Evolutionary conservation across 2,113 vertebrate genomes (phyloP), one percentile per base, ranked within the genome.

Genomic region (Marmota monax): DNA sequence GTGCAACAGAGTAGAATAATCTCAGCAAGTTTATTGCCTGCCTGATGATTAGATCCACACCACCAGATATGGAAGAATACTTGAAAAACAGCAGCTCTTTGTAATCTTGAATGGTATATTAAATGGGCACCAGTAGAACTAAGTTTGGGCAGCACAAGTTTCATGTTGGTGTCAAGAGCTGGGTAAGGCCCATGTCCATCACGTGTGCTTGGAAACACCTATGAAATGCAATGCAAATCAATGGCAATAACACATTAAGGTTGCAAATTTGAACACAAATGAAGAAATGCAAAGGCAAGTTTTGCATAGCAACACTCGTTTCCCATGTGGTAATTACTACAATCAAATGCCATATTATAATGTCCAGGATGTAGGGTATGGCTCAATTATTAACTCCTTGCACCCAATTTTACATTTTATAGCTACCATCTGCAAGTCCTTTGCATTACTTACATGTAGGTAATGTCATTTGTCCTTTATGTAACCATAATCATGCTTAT

Each of bases 221-320:
- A 11, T 32, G 76, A 53, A 53, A 56, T 3, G 2, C 34, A 32
- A 97, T 97, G 96, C 92, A 98, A 97, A 97, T 70, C 20, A 4
- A 51, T 0, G 29, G 51, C 88, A 53, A 27, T 78, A 37, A 61
- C 80, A 56, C 8, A 5, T 51, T 58, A 13, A n/a, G 73, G 37
- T 93, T 97, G 96, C 97, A 97, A 86, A 97, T 97, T 70, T 14
- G 85, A 84, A 95, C 92, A 63, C 95, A 93, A 94, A 96, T 92
- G 90, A 91, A 83, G 78, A 95, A 84, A 96, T 97, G 97, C 95
- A 96, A 95, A 97, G 56, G 80, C 16, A 94, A 9, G 56, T 70
- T 98, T 98, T 97, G 95, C 97, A 95, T 97, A 56, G 39, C 48
- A 80, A 53, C 76, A 88, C 76, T 70, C 94, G 69, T 58, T 92